Evolutionary conservation across 2,113 vertebrate species (phyloP), one percentile per base, ranked within the genome.

Genomic region (Oryzias woworae): DNA sequence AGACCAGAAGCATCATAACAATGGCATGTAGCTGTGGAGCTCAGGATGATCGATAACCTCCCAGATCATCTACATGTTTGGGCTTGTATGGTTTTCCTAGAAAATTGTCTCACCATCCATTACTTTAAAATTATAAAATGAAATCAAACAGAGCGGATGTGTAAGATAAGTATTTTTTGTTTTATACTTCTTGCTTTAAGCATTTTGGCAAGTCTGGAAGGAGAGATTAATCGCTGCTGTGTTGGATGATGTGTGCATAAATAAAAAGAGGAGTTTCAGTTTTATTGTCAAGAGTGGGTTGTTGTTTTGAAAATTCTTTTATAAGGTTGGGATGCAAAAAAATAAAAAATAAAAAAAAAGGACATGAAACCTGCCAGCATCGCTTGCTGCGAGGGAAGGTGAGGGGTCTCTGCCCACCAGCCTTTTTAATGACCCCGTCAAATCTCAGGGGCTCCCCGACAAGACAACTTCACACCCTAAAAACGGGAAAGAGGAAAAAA

Each of bases 121-220:
- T 70, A 31, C 58, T 67, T 62, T 58, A 50, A 65, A 70, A 75
- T 62, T 43, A 48, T 48, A 58, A 20, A 7, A 24, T 55, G 16
- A 41, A 57, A 74, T 67, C 4, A 69, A 78, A 79, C 68, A 64
- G 31, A 77, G 62, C 46, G 59, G 71, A 77, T 72, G 63, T 54
- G 62, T 58, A 57, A 26, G 56, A 73, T 77, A 59, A 76, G 81
- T 20, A 53, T 62, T 64, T 59, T 52, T 56, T 18, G 64, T 66
- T 50, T 59, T 78, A 20, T 20, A 20, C 20, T 69, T 81, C 63
- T 78, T 52, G 45, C 69, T 69, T 52, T 74, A 70, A 85, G 80
- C 46, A 58, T 85, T 91, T 92, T 91, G 87, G 88, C 87, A 88
- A 88, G 68, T 88, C 82, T 88, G 85, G 85, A 90, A 90, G 89